A percentile compares a stretch with the other conserved stretches of the same genome.
These are phyloP conservation scores for Pagetopsis macropterus DNA, from an alignment of 2,797 vertebrate species.

Conservation along the genomic window DNA sequence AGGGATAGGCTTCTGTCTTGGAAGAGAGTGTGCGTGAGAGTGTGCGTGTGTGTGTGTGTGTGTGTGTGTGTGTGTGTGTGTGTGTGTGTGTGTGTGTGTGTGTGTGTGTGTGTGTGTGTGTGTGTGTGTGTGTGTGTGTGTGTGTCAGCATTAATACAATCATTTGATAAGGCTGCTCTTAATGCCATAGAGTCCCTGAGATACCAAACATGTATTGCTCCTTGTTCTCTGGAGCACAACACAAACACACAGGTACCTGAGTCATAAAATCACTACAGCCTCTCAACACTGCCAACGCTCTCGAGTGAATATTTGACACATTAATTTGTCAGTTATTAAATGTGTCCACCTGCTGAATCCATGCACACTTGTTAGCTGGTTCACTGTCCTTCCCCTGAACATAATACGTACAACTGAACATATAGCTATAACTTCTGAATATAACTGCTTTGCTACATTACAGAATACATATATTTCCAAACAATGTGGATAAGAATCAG, in stretches of 20 bases:
- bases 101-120: background rate
- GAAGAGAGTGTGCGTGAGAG: background rate
- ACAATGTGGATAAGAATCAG: background rate
- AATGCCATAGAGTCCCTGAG: slow-evolving; percentile 2
- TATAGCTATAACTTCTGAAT: background rate
- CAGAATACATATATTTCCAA: background rate
- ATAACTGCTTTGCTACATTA: background rate
- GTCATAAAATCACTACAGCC: slow-evolving; percentile 14
- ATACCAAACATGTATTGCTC: slow-evolving; percentile 14
- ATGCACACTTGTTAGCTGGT: too few relatives aligned
- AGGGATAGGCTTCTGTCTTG: too few relatives aligned
- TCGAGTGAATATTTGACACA: background rate
- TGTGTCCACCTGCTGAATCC: too few relatives aligned
- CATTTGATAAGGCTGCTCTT: slow-evolving; percentile 1
- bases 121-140: background rate
- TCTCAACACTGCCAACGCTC: background rate
- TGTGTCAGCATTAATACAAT: background rate
- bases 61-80: background rate
- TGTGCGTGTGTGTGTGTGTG: background rate
- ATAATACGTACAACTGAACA: too few relatives aligned
- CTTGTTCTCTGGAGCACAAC: background rate
- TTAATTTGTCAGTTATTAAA: too few relatives aligned
- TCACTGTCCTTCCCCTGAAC: too few relatives aligned
- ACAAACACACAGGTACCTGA: slow-evolving; percentile 1
- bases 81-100: background rate